Conservation (phyloP, 2,888 invertebrate genomes). For the Lochmaea capreae region DNA sequence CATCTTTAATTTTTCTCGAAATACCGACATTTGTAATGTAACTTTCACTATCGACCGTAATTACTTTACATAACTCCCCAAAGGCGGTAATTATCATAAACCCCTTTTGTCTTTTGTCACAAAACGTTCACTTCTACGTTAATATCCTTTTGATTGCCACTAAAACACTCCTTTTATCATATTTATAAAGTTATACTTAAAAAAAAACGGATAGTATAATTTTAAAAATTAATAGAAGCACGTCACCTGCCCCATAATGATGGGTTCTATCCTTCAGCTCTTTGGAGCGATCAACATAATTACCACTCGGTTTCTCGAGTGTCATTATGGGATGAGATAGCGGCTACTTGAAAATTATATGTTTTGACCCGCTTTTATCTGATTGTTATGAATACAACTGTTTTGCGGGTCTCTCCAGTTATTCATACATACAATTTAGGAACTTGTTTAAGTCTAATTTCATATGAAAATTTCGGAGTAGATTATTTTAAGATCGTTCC, state of each 20-base stretch:
- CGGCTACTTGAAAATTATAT: slow-evolving; percentile 53
- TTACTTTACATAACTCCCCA: neutral
- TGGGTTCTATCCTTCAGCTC: slow-evolving; percentile 57
- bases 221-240: slow-evolving; percentile 57
- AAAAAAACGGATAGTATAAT: slow-evolving; percentile 48
- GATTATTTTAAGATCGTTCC: too few species aligned
- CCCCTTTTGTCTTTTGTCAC: neutral
- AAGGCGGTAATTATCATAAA: slow-evolving; percentile 1
- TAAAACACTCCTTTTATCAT: slow-evolving; percentile 43
- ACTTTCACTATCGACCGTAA: too few species aligned
- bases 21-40: too few species aligned
- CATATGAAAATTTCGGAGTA: neutral
- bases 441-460: slow-evolving; percentile 1
- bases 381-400: slow-evolving; percentile 47
- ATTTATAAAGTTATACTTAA: slow-evolving; percentile 38
- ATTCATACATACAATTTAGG: slow-evolving; percentile 10
- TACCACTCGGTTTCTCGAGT: slow-evolving; percentile 48
- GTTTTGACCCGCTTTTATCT: slow-evolving; percentile 46
- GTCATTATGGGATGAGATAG: slow-evolving; percentile 51
- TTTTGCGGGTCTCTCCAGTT: slow-evolving; percentile 24
- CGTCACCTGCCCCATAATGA: slow-evolving; percentile 60
- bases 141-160: slow-evolving; percentile 52
- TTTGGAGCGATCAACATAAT: slow-evolving; percentile 48
- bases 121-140: slow-evolving; percentile 27
- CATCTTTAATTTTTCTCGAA: too few species aligned